Conservation (phyloP, 2,113 vertebrate genomes). For the Psettodes erumei region DNA sequence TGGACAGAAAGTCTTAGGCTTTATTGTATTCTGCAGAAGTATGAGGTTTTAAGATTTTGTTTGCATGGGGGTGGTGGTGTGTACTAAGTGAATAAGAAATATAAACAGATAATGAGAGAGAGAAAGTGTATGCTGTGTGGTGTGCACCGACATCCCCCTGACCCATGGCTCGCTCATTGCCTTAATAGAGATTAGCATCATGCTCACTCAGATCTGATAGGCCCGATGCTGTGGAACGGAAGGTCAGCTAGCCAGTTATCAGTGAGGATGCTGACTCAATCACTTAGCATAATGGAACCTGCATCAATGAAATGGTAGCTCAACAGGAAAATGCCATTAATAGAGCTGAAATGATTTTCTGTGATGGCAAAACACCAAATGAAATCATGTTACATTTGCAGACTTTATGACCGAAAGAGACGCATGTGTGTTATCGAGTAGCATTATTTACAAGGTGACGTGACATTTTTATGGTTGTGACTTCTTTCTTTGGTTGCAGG, state of each 20-base stretch:
- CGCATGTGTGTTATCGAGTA: slow-evolving; percentile 31
- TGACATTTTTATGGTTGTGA: slow-evolving; percentile 16
- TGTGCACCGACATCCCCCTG: slow-evolving; percentile 35
- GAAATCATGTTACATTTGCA: slow-evolving; percentile 61
- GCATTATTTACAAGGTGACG: slow-evolving; percentile 35
- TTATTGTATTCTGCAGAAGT: too few species aligned
- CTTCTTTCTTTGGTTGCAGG: neutral
- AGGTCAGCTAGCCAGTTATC: slow-evolving; percentile 75
- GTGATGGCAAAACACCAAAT: slow-evolving; percentile 56
- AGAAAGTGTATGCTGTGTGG: slow-evolving; percentile 9
- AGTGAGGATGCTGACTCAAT: slow-evolving; percentile 67
- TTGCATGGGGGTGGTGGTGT: too few species aligned
- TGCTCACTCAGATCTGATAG: slow-evolving; percentile 77
- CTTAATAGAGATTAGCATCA: slow-evolving; percentile 78
- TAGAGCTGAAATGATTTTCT: slow-evolving; percentile 59
- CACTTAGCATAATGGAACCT: slow-evolving; percentile 80
- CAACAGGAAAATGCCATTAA: slow-evolving; percentile 71
- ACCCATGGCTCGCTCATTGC: slow-evolving; percentile 62
- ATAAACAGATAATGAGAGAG: slow-evolving; percentile 31
- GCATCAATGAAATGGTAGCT: slow-evolving; percentile 70
- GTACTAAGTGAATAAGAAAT: slow-evolving; percentile 25
- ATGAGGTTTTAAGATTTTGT: slow-evolving; percentile 55
- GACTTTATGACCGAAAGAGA: slow-evolving; percentile 49
- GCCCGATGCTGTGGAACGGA: slow-evolving; percentile 51
- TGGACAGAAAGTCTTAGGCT: slow-evolving; percentile 47